Evolutionary conservation across 2,888 invertebrate genomes (phyloP).

Genomic region (Coleophora flavipennella): DNA sequence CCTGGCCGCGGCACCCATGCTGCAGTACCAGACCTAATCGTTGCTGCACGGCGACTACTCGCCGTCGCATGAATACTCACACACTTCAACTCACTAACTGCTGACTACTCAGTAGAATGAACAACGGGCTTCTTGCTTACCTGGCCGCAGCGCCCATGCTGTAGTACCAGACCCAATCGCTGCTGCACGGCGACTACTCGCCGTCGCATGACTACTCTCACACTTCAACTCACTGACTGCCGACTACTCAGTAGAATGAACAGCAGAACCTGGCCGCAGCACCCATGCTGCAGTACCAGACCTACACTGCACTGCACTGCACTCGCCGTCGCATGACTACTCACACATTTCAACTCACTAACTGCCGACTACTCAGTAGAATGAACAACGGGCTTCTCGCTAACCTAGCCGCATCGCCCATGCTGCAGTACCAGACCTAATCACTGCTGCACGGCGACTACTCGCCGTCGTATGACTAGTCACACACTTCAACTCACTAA

Average conservation of each 20-base stretch:
- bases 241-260: conserved; percentile 80
- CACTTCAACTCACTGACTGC: too few species aligned
- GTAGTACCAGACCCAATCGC: conserved; percentile 96
- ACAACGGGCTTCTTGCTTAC: conserved; percentile 95
- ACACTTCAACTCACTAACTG: too few species aligned
- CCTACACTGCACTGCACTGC: conserved; percentile 83
- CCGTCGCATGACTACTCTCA: conserved; percentile 61
- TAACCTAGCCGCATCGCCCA: conserved; percentile 30
- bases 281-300: conserved; percentile 98
- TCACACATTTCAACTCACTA: too few species aligned
- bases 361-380: too few species aligned
- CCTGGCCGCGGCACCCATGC: conserved; percentile 95
- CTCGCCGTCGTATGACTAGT: conserved; percentile 61
- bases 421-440: conserved; percentile 99
- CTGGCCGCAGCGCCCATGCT: conserved; percentile 96
- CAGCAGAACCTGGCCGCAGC: conserved; percentile 95
- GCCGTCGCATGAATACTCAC: conserved; percentile 62
- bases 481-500: too few species aligned
- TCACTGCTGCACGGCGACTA: conserved; percentile 70
- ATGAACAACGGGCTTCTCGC: too few species aligned
- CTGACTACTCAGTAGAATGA: conserved; percentile 77
- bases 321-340: conserved; percentile 63
- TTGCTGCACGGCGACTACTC: conserved; percentile 67
- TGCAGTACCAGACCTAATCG: conserved; percentile 98
- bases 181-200: conserved; percentile 68